Evolutionary conservation across 2,113 vertebrate species (phyloP).

Genomic region (Illadopsis cleaveri): DNA sequence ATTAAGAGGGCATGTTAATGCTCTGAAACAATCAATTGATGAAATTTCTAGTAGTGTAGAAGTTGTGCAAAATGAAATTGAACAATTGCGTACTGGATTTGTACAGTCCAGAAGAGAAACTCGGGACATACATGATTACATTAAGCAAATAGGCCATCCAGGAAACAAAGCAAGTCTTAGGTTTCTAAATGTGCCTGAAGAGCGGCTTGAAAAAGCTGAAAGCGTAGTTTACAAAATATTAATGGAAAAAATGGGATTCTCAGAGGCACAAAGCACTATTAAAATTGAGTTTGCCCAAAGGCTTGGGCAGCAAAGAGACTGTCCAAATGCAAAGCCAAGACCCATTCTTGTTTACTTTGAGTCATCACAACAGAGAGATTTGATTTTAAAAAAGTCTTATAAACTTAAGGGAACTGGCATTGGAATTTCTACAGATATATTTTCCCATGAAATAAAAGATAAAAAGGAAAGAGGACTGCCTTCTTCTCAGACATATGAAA

Average conservation of each 20-base stretch:
- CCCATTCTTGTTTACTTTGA: conserved; percentile 96
- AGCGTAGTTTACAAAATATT: conserved; percentile 88
- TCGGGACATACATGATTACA: conserved; percentile 96
- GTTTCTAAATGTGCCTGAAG: conserved; percentile 95
- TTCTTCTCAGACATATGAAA: conserved; percentile 96
- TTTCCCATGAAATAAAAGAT: conserved; percentile 87
- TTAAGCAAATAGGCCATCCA: conserved; percentile 90
- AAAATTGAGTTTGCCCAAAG: conserved; percentile 95
- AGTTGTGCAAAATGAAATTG: conserved; percentile 97
- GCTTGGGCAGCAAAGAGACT: conserved; percentile 92
- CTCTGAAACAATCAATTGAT: conserved; percentile 96
- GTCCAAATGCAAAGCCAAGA: conserved; percentile 93
- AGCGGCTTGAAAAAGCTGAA: conserved; percentile 86
- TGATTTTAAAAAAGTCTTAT: conserved; percentile 96
- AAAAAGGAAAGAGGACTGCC: conserved; percentile 87
- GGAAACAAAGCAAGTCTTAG: conserved; percentile 90
- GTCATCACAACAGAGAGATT: conserved; percentile 90
- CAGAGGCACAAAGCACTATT: conserved; percentile 84
- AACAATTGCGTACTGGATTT: conserved; percentile 93
- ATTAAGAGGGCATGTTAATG: conserved; percentile 94
- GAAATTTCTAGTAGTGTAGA: conserved; percentile 98
- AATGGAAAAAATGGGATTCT: conserved; percentile 93
- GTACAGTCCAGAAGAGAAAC: conserved; percentile 97
- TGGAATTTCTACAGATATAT: conserved; percentile 91
- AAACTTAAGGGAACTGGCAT: conserved; percentile 97